Conservation (phyloP, 2,888 invertebrate genomes). For the Ophraella communa region DNA sequence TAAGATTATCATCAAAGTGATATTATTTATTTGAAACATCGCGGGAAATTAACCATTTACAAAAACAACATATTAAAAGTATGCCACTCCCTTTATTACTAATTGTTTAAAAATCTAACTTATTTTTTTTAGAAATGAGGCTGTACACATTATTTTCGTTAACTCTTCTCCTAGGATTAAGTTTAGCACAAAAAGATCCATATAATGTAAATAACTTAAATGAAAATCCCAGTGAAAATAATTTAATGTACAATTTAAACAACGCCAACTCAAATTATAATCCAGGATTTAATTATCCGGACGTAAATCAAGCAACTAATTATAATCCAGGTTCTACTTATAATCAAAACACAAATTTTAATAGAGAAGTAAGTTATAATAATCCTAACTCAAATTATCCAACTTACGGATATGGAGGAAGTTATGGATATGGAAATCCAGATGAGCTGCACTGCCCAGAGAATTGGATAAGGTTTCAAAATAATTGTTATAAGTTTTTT, state of each 20-base stretch:
- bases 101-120: slow-evolving; percentile 1
- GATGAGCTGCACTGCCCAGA: slow-evolving; percentile 73
- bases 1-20: background rate
- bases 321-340: slow-evolving; percentile 21
- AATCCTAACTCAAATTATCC: slow-evolving; percentile 34
- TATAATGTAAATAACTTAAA: slow-evolving; percentile 29
- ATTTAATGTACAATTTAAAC: slow-evolving; percentile 28
- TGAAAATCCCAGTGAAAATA: slow-evolving; percentile 25
- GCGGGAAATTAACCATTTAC: background rate
- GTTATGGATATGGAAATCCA: slow-evolving; percentile 45
- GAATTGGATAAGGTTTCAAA: slow-evolving; percentile 83
- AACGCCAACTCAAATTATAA: slow-evolving; percentile 35
- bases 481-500: slow-evolving; percentile 88
- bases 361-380: slow-evolving; percentile 23
- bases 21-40: slow-evolving; percentile 3
- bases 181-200: slow-evolving; percentile 36
- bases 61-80: slow-evolving; percentile 3
- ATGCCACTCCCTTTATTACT: slow-evolving; percentile 36
- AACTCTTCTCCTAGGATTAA: slow-evolving; percentile 27
- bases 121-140: slow-evolving; percentile 37
- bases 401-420: slow-evolving; percentile 31
- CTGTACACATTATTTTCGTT: slow-evolving; percentile 31
- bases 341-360: slow-evolving; percentile 30
- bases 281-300: slow-evolving; percentile 30
- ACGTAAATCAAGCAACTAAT: slow-evolving; percentile 25